These are phyloP conservation scores for Heterodera filipjevi DNA, from an alignment of 2,888 invertebrate genomes.

Conservation along the genomic window DNA sequence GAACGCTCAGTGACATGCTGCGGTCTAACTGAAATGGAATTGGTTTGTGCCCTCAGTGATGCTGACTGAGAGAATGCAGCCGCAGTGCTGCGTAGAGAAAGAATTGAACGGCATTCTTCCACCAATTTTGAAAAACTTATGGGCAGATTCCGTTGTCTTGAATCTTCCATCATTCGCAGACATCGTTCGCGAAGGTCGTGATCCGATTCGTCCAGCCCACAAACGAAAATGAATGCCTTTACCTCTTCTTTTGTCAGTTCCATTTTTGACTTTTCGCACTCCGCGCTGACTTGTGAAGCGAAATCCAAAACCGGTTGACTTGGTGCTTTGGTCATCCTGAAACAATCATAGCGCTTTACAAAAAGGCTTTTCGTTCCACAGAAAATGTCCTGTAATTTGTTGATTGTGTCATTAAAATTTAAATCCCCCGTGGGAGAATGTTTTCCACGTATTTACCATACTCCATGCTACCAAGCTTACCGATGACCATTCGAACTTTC, in stretches of 20 bases:
- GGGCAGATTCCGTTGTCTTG: no score
- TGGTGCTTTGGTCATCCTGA: background rate
- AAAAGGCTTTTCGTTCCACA: background rate
- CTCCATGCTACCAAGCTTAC: conserved; percentile 9
- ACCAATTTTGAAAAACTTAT: no score
- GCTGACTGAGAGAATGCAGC: no score
- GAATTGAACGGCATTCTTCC: no score
- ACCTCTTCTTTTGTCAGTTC: background rate
- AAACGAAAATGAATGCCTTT: background rate
- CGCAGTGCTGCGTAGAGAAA: no score
- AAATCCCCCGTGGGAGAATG: background rate
- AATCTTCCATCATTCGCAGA: no score
- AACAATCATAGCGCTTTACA: background rate
- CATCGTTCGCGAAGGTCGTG: no score
- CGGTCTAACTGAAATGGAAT: no score
- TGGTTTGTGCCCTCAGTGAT: no score
- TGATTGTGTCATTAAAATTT: background rate
- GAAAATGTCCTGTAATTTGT: background rate
- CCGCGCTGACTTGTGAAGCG: background rate
- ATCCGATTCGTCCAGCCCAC: no score
- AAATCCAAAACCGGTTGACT: background rate
- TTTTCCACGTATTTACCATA: background rate
- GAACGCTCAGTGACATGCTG: no score
- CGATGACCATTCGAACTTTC: conserved; percentile 17
- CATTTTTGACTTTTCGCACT: background rate